These are phyloP conservation scores for Astreopora myriophthalma DNA, from an alignment of 64 coral and sea anemone species.

Conservation along the genomic window DNA sequence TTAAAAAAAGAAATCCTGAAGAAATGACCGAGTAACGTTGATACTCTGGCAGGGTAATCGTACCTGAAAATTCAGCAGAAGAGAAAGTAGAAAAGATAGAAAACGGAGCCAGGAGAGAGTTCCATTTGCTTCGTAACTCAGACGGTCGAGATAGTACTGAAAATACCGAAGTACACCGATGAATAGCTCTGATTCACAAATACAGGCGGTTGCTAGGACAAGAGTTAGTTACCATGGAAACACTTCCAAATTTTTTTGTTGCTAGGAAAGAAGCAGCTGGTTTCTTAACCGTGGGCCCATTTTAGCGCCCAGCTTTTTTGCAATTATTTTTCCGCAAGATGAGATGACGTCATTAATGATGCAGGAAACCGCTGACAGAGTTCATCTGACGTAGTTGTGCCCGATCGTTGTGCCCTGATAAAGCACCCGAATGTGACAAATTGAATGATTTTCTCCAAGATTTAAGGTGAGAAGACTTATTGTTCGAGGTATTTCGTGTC, in stretches of 20 bases:
- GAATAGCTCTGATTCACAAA: slow-evolving; percentile 16
- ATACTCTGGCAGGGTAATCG: background rate
- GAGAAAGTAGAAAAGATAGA: background rate
- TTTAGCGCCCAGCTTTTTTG: background rate
- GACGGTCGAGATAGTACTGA: background rate
- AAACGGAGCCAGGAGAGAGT: background rate
- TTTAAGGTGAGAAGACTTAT: slow-evolving; percentile 23
- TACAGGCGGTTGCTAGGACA: background rate
- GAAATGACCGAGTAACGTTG: no score
- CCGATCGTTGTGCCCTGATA: no score
- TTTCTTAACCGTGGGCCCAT: background rate
- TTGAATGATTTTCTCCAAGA: background rate
- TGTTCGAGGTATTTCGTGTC: background rate
- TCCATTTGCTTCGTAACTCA: background rate
- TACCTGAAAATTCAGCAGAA: background rate
- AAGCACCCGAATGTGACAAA: no score
- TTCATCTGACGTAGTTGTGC: no score
- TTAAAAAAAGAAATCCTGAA: no score
- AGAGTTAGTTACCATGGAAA: slow-evolving; percentile 20
- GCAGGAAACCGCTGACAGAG: slow-evolving; percentile 2
- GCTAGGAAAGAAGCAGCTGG: background rate
- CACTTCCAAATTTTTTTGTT: background rate
- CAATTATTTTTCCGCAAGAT: rapidly evolving
- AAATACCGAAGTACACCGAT: no score
- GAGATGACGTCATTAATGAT: background rate